Evolutionary conservation across 2,888 invertebrate genomes (phyloP), one percentile per base, ranked within the genome.

Genomic region (Cecidostiba fungosa): DNA sequence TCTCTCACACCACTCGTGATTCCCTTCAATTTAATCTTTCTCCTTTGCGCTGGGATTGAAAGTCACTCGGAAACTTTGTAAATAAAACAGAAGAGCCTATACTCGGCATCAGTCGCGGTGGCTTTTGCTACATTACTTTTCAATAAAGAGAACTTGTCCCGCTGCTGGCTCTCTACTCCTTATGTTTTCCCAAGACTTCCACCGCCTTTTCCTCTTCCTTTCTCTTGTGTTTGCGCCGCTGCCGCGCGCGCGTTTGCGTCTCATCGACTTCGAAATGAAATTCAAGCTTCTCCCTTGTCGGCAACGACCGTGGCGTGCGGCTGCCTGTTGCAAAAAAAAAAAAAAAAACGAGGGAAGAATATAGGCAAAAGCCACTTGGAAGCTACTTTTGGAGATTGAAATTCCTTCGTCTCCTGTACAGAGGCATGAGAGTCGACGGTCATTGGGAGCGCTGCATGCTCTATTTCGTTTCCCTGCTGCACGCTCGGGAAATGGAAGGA

Each of bases 341-440:
- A 14, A 77, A 12, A 43, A 36, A 72, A 10, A 29, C 19, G 39
- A 26, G 19, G 16, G 29, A 70, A 72, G 39, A 62, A n/a, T n/a
- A 3, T 32, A 84, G 81, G 26, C 74, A 85, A 85, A 79, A 39
- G 29, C 76, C 82, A 83, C 77, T 83, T 77, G 79, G 39, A 62
- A 82, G 74, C 84, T 82, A 85, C 87, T 86, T 85, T 77, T 14
- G 43, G 43, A 86, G 85, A 86, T 86, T 87, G 85, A 86, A 86
- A 87, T 86, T 85, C 85, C 50, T 85, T 66, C 77, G 62, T 76
- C 26, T 23, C 59, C 43, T n/a, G 23, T 23, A 6, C 8, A 16
- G n/a, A 59, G n/a, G 54, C 29, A 66, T n/a, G n/a, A n/a, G 8
- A 39, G 29, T 19, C 23, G 32, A 32, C 76, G 32, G 50, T 29